Base-by-base conservation (phyloP, 1,140 invertebrate genomes). In the Anadara kagoshimensis region DNA sequence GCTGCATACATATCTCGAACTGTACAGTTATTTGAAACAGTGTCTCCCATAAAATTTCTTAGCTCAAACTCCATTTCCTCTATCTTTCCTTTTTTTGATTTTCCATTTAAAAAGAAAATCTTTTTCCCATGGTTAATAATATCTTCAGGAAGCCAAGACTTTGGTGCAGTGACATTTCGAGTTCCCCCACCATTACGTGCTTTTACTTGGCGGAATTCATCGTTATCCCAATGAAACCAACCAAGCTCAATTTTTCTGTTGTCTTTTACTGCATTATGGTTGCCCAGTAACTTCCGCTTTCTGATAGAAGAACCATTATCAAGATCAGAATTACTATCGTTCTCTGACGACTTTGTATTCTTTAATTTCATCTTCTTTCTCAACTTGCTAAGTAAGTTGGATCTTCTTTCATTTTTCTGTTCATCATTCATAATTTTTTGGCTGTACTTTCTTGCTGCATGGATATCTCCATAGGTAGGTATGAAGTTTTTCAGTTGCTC, bases 231-330 rank as follows among this genome's bases (percentile, higher is more conserved):
- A 51, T 64, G 24, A 36, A 66, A 66, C 64, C 64, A 66, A 18
- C 64, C 64, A 1, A 66, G 53, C 54, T 66, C 64, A 14, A 66
- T 66, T 66, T 66, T 54, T 36, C 64, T 53, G 5, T 8, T 2
- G 36, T 24, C 49, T 29, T 66, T 66, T 12, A 14, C 16, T 14
- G 62, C 62, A 29, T 64, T 47, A 5, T 10, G 5, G 51, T 64
- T 51, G 4, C 62, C 62, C 16, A n/a, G 18, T 10, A 64, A n/a
- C 16, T 51, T 47, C 18, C 20, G 44, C 47, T 45, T 64, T 64
- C 58, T 61, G 36, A 7, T 61, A 4, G 14, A 26, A 26, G 11
- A 10, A 26, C 54, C 20, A 57, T 57, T 26, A 11, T 22, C 5
- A 22, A 26, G 7, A 10, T 57, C 12, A 11, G 24, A 11, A 11